phyloP scores from a whole-genome alignment of 2,888 invertebrate species.

The Parnassius smintheus region DNA sequence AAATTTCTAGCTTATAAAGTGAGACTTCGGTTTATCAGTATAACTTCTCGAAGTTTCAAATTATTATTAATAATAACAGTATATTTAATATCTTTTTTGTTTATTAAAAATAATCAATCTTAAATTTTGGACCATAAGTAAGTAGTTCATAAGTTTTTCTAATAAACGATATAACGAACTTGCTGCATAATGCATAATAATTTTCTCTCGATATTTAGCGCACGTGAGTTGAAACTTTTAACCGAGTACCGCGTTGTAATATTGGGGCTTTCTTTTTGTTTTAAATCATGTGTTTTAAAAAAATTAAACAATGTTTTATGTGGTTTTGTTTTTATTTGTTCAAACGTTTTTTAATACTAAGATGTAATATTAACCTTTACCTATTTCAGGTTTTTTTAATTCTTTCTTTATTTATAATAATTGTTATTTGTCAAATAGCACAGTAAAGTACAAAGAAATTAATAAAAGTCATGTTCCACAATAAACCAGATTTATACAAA shows the following conservation, averaged over 20 bases:
- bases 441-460: constrained; percentile 71
- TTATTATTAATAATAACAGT: too few relatives aligned
- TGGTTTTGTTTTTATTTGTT: constrained; percentile 39
- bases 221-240: constrained; percentile 42
- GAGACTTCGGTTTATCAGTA: too few relatives aligned
- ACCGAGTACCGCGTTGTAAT: constrained; percentile 43
- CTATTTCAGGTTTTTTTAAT: constrained; percentile 37
- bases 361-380: constrained; percentile 43
- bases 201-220: constrained; percentile 56
- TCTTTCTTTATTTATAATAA: constrained; percentile 42
- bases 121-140: too few relatives aligned
- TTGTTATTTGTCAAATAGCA: constrained; percentile 41
- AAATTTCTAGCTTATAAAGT: too few relatives aligned
- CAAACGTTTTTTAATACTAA: constrained; percentile 33
- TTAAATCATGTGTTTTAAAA: constrained; percentile 27
- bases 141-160: too few relatives aligned
- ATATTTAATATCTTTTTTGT: not conserved
- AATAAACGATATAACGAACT: not conserved
- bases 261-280: constrained; percentile 37
- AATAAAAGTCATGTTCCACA: constrained; percentile 60
- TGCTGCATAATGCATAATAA: constrained; percentile 16
- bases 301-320: constrained; percentile 36
- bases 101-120: too few relatives aligned
- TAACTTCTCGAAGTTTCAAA: too few relatives aligned
- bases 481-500: constrained; percentile 46